These are phyloP conservation scores for Phenganax marumi DNA, from an alignment of 92 coral and sea anemone species.

Conservation along the genomic window DNA sequence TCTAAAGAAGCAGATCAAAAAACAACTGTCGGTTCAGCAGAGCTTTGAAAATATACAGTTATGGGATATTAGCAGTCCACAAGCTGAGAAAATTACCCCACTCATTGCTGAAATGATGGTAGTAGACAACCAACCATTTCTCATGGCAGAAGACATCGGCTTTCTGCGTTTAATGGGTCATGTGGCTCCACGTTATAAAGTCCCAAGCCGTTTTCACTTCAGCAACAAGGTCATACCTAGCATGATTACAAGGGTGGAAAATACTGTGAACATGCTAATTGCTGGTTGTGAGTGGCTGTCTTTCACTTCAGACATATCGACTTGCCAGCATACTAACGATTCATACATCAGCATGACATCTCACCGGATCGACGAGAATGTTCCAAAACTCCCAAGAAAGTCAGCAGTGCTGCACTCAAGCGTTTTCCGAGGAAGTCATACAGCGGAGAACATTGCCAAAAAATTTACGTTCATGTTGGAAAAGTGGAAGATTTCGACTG, in stretches of 20 bases:
- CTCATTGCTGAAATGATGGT: conserved; percentile 1
- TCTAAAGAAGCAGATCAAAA: conserved; percentile 3
- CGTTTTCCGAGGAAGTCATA: not conserved
- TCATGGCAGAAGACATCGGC: conserved; percentile 4
- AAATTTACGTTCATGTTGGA: not conserved
- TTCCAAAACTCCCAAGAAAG: not conserved
- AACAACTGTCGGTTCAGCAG: conserved; percentile 4
- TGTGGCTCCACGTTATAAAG: conserved; percentile 3
- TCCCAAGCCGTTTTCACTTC: conserved; percentile 5
- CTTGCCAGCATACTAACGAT: conserved; percentile 7
- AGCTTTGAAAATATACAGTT: not conserved
- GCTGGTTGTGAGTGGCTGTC: not conserved
- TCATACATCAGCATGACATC: not conserved
- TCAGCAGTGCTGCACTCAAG: not conserved
- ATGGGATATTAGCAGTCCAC: conserved; percentile 9
- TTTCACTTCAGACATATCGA: not conserved
- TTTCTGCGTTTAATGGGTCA: conserved; percentile 1
- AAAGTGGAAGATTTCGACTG: not conserved
- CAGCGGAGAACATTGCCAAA: not conserved
- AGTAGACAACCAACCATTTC: conserved; percentile 19
- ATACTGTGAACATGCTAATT: not conserved
- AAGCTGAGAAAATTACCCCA: not conserved
- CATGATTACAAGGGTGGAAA: not conserved
- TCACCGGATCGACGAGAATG: not conserved
- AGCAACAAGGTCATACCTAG: conserved; percentile 10